These are phyloP conservation scores for Candoia aspera DNA, from an alignment of 2,113 vertebrate genomes.

Conservation along the genomic window DNA sequence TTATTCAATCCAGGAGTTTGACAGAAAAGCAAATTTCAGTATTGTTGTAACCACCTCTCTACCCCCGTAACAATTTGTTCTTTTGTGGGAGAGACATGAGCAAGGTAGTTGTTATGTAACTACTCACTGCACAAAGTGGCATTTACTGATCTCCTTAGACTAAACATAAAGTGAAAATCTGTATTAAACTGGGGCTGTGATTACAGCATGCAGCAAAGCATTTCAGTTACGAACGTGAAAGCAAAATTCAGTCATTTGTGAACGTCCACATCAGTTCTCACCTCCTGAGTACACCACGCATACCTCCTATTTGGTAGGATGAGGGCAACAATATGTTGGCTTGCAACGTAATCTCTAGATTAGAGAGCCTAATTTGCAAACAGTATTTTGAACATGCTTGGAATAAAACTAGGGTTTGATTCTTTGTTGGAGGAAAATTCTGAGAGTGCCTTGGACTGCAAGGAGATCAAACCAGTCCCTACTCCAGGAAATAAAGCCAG, in stretches of 20 bases:
- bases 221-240: background rate
- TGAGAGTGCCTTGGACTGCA: too few species aligned
- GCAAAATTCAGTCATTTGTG: background rate
- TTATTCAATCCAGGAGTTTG: background rate
- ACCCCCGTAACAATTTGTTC: background rate
- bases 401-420: too few species aligned
- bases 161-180: background rate
- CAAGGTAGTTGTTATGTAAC: background rate
- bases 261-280: conserved; percentile 3
- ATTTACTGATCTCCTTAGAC: background rate
- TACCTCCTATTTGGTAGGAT: too few species aligned
- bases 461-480: too few species aligned
- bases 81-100: background rate
- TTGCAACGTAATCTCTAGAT: too few species aligned
- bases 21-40: background rate
- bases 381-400: too few species aligned
- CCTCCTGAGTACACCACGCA: too few species aligned
- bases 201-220: background rate
- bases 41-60: background rate
- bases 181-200: background rate
- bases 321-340: too few species aligned
- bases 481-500: too few species aligned
- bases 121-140: background rate
- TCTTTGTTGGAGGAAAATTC: too few species aligned
- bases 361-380: too few species aligned